These are phyloP conservation scores for Monodelphis domestica DNA, from an alignment of 2,797 vertebrate species.

Conservation along the genomic window DNA sequence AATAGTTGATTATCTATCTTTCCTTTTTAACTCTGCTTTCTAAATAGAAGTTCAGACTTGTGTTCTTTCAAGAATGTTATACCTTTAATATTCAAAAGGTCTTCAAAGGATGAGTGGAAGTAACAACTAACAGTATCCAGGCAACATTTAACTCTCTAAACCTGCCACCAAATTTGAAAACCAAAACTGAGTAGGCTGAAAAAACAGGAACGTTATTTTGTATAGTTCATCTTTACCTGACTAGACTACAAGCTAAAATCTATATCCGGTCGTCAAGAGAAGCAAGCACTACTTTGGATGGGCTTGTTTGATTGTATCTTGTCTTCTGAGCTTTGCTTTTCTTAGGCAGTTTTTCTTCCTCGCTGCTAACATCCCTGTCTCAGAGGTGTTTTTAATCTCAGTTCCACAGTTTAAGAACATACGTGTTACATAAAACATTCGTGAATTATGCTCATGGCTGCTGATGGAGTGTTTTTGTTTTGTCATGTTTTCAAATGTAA, in stretches of 20 bases:
- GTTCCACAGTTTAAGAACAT: not conserved
- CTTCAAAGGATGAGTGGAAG: not conserved
- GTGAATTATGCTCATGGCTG: constrained; percentile 29
- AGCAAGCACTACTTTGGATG: constrained; percentile 36
- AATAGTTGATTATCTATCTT: not conserved
- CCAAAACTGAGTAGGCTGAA: constrained; percentile 34
- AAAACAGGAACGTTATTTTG: not conserved
- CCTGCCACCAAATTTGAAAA: constrained; percentile 38
- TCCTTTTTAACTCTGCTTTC: constrained; percentile 20
- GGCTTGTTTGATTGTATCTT: constrained; percentile 19
- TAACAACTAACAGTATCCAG: constrained; percentile 4
- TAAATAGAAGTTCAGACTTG: constrained; percentile 5
- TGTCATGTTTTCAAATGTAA: not conserved
- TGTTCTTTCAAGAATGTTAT: not conserved
- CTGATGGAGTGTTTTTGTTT: constrained; percentile 13
- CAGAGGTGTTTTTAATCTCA: not conserved
- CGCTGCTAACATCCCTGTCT: not conserved
- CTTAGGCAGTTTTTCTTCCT: not conserved
- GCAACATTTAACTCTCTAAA: constrained; percentile 32
- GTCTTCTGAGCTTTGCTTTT: not conserved
- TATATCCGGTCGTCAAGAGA: constrained; percentile 25
- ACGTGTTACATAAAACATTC: not conserved
- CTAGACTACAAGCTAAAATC: not conserved
- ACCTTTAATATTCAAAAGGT: not conserved
- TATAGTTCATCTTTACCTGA: constrained; percentile 4